Base-by-base conservation (phyloP, 2,888 invertebrate species). In the Standfussiana lucernea region DNA sequence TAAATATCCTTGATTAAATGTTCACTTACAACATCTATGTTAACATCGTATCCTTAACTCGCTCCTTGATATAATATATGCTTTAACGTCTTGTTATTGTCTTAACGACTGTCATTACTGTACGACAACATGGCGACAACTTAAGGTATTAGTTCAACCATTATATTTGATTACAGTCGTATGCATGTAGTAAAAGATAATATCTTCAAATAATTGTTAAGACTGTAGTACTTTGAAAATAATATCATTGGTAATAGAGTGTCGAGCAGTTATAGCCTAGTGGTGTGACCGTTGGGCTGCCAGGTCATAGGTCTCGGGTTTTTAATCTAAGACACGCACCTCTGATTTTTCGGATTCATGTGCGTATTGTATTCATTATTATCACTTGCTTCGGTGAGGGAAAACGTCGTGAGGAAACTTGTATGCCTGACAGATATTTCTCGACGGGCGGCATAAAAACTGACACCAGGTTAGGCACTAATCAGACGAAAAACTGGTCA, bases 101-200 rank as follows among this genome's bases (percentile, higher is more conserved):
- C 73, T 75, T 84, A 78, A 78, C 74, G 62, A 78, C 69, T 59
- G 21, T 45, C 67, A 82, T 84, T 79, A 86, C 47, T 15, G 53
- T 40, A 64, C 42, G 72, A 66, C 70, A 59, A 75, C 45, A 76
- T 35, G 21, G 45, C 24, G 35, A 15, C 45, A 61, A 77, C 28
- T 70, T 32, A 28, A 28, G 45, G 53, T 70, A 78, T 82, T 84
- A 80, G 67, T 77, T 71, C 11, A 47, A 47, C 77, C 69, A 69
- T 86, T 84, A 79, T 66, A 78, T 77, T 77, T 69, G 50, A 77
- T 72, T 76, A 79, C 64, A 56, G 47, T 18, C 32, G 21, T 67
- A 64, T 69, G 62, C 75, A 37, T 67, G 42, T 56, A 32, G 28
- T 35, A 40, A 47, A 13, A 28, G 21, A 56, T 45, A 64, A 64